Base-by-base conservation (phyloP, 2,797 vertebrate species). In the Furcifer pardalis region DNA sequence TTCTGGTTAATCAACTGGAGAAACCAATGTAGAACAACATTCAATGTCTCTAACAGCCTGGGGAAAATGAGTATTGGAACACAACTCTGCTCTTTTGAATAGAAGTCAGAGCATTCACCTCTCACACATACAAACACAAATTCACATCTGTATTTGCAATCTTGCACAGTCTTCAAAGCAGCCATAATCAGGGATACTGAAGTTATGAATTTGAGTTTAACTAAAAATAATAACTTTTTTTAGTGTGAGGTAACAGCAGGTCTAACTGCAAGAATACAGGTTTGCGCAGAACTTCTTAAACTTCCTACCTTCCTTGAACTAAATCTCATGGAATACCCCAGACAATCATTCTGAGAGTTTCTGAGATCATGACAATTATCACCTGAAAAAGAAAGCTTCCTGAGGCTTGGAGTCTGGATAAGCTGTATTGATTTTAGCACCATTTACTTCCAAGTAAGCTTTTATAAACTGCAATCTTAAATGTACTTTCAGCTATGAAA, bases 1-100 rank as follows among this genome's bases (percentile, higher is more conserved):
- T 92, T 92, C 89, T 93, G 90, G 91, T 92, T 94, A 94, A 93
- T 93, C 93, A 94, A 90, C 92, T 92, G 90, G 91, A 92, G 94
- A 93, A 93, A 91, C 84, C 92, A 90, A 89, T 92, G 46, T 90
- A 86, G 84, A 90, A 85, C 92, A 91, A 83, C 75, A 84, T 83
- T 93, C 6, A 0, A 86, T 85, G 91, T 82, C 91, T 92, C 90
- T 90, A 89, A 92, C 92, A 92, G 91, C 90, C 90, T 89, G 91
- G 90, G 91, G 85, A 88, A 90, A 89, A 89, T 92, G 91, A 90
- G 78, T 90, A 32, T 89, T 94, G 91, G 91, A 92, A 93, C 27
- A 90, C 89, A 93, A 93, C 90, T 89, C 90, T 87, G 87, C 92
- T 92, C 79, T 92, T 84, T 89, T 90, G 90, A 91, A 93, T 92